Conservation (phyloP, 2,888 invertebrate genomes). For the Hermaeophaga mercurialis region DNA sequence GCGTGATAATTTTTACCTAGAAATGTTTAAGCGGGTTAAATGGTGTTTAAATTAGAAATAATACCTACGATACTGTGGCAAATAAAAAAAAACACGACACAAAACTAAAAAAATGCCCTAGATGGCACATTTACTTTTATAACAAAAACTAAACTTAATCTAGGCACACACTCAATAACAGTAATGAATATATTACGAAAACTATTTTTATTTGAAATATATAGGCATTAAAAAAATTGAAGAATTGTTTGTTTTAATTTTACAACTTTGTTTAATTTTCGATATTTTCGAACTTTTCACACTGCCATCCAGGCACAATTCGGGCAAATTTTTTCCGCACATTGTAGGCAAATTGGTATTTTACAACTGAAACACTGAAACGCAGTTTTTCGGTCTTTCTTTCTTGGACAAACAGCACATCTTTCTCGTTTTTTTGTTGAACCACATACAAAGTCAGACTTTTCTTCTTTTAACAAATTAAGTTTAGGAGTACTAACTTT, state of each 20-base stretch:
- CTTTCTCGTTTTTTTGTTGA: neutral
- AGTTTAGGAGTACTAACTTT: neutral
- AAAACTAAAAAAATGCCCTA: constrained; percentile 1
- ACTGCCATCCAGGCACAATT: neutral
- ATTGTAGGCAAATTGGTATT: neutral
- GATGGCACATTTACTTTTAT: too few relatives aligned
- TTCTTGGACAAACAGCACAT: neutral
- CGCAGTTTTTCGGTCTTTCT: neutral
- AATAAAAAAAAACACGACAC: neutral
- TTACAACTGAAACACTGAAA: neutral
- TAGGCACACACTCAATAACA: too few relatives aligned
- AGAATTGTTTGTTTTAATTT: too few relatives aligned
- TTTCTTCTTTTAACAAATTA: neutral
- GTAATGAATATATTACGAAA: too few relatives aligned
- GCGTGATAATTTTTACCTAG: constrained; percentile 19
- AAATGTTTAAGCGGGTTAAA: constrained; percentile 1
- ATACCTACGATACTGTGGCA: constrained; percentile 3
- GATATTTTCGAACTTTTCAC: too few relatives aligned
- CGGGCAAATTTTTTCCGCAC: neutral
- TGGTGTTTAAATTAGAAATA: neutral
- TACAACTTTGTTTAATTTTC: too few relatives aligned
- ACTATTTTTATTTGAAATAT: too few relatives aligned
- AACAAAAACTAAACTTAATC: too few relatives aligned
- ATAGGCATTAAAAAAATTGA: too few relatives aligned
- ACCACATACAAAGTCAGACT: neutral